Conservation (phyloP, 2,888 invertebrate genomes). For the Harpalus rubripes region DNA sequence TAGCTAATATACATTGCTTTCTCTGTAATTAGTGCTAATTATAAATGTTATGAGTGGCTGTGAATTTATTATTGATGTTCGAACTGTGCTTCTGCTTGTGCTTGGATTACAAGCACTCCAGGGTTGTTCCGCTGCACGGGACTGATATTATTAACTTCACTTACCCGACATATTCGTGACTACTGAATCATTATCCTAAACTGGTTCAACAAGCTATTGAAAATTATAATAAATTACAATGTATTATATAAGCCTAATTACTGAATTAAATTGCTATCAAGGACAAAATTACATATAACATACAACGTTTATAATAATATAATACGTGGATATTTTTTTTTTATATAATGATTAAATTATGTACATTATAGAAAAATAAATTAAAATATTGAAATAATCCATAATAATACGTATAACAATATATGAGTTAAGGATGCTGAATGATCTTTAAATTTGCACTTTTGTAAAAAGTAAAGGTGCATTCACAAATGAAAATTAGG, state of each 20-base stretch:
- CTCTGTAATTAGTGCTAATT: constrained; percentile 46
- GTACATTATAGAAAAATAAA: background rate
- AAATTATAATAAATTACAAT: constrained; percentile 31
- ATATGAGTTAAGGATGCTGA: too few relatives aligned
- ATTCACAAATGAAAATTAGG: too few relatives aligned
- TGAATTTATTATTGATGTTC: constrained; percentile 40
- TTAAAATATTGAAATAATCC: background rate
- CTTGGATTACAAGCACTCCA: background rate
- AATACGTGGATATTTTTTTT: background rate
- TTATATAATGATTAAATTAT: background rate
- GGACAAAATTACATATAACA: constrained; percentile 21
- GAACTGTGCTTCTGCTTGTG: constrained; percentile 12
- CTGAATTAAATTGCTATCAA: constrained; percentile 17
- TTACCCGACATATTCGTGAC: constrained; percentile 39
- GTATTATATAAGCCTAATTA: constrained; percentile 45
- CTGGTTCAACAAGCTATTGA: constrained; percentile 46
- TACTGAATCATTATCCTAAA: constrained; percentile 49
- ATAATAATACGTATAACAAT: background rate
- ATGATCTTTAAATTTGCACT: too few relatives aligned
- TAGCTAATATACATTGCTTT: constrained; percentile 39
- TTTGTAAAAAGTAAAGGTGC: too few relatives aligned
- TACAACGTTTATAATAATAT: background rate
- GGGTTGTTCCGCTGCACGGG: background rate
- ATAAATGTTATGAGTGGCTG: constrained; percentile 50
- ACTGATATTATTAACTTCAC: constrained; percentile 32